Evolutionary conservation across 2,113 vertebrate species (phyloP).

Genomic region (Sorex araneus): DNA sequence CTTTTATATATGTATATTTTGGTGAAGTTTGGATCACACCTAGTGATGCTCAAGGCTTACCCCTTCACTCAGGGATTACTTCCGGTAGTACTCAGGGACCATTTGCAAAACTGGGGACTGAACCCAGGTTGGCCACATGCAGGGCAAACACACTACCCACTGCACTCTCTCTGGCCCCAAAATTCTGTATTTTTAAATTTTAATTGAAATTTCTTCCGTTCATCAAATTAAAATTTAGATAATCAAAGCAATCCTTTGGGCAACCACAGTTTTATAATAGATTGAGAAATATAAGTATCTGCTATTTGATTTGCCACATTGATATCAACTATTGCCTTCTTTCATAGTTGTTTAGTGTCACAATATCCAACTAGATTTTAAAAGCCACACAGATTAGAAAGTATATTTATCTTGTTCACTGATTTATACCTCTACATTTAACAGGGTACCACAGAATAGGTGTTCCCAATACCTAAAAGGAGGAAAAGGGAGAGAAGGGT

Average conservation of each 20-base stretch:
- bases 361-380: not conserved
- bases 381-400: not conserved
- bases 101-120: too few relatives aligned
- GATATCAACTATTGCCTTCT: conserved; percentile 20
- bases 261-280: not conserved
- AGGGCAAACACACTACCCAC: too few relatives aligned
- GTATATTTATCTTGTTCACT: not conserved
- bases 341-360: conserved; percentile 23
- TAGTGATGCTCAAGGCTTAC: too few relatives aligned
- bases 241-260: not conserved
- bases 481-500: too few relatives aligned
- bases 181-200: not conserved
- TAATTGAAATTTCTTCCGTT: conserved; percentile 34
- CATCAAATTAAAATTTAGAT: conserved; percentile 28
- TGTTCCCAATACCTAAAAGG: not conserved
- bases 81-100: too few relatives aligned
- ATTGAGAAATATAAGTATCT: not conserved
- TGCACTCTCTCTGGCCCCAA: too few relatives aligned
- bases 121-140: too few relatives aligned
- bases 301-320: not conserved
- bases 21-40: too few relatives aligned
- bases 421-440: not conserved
- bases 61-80: too few relatives aligned
- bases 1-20: not conserved
- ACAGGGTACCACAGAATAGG: not conserved